Conservation (phyloP, 2,113 vertebrate genomes). For the Cheirogaleus medius region DNA sequence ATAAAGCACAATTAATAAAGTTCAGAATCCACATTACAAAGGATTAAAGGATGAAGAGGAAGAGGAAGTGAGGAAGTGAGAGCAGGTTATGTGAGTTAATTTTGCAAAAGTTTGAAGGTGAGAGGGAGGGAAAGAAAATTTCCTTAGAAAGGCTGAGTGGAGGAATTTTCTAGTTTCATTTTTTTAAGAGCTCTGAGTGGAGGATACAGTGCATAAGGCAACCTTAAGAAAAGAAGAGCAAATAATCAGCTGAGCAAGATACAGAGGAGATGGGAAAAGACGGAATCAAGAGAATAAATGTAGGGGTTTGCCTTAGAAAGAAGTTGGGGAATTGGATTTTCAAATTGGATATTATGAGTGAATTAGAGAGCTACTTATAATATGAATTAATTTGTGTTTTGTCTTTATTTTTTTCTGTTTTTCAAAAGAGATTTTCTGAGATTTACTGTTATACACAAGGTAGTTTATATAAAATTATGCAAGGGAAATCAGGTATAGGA, state of each 20-base stretch:
- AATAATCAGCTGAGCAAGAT: neutral
- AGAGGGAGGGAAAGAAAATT: neutral
- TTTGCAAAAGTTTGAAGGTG: neutral
- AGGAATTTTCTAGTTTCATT: neutral
- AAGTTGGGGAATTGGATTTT: neutral
- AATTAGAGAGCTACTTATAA: neutral
- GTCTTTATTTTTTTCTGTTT: neutral
- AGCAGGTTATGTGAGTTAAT: neutral
- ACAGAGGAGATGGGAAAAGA: neutral
- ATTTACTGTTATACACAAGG: neutral
- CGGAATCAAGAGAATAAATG: neutral
- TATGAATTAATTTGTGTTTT: neutral
- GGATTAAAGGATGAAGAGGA: neutral
- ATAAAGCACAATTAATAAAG: neutral
- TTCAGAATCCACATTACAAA: neutral
- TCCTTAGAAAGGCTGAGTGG: neutral
- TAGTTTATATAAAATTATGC: neutral
- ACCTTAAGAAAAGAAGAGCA: neutral
- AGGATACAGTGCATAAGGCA: neutral
- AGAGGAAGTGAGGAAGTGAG: neutral
- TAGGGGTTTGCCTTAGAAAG: neutral
- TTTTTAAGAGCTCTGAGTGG: neutral
- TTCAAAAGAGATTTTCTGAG: slow-evolving; percentile 16
- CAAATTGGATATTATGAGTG: neutral
- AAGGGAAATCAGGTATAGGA: slow-evolving; percentile 16